Evolutionary conservation across 2,113 vertebrate genomes (phyloP).

Genomic region (Scomber colias): DNA sequence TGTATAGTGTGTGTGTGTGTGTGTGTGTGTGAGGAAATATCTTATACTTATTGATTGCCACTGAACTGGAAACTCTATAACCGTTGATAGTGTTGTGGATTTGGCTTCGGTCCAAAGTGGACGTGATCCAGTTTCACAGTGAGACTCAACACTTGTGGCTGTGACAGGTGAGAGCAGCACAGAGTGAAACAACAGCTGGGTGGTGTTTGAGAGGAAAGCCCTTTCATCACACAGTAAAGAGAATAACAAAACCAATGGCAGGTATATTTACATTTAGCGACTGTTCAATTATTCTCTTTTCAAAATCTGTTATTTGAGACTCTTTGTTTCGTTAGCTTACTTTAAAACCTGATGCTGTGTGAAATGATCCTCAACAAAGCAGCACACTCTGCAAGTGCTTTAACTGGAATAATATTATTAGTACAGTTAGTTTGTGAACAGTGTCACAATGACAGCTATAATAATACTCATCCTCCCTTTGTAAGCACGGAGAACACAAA

Average conservation of each 20-base stretch:
- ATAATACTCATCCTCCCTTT: not conserved
- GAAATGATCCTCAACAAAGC: slow-evolving; percentile 19
- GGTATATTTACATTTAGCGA: slow-evolving; percentile 26
- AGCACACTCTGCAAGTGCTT: not conserved
- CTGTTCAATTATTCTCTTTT: slow-evolving; percentile 11
- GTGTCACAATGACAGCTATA: not conserved
- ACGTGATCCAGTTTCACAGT: slow-evolving; percentile 50
- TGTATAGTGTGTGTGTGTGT: not conserved
- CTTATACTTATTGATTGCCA: slow-evolving; percentile 41
- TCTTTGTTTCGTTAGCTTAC: slow-evolving; percentile 19
- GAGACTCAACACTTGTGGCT: slow-evolving; percentile 11
- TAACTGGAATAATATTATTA: slow-evolving; percentile 2
- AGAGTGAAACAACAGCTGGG: slow-evolving; percentile 26
- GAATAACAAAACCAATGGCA: slow-evolving; percentile 59
- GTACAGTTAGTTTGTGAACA: not conserved
- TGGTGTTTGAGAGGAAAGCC: slow-evolving; percentile 54
- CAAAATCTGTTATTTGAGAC: slow-evolving; percentile 13
- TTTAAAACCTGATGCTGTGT: slow-evolving; percentile 31
- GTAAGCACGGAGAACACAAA: not conserved
- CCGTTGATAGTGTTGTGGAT: slow-evolving; percentile 44
- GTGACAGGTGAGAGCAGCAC: slow-evolving; percentile 33
- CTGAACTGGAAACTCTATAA: slow-evolving; percentile 30
- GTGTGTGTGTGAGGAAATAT: not conserved
- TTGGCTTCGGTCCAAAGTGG: slow-evolving; percentile 53
- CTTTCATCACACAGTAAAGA: slow-evolving; percentile 68